phyloP scores from a whole-genome alignment of 2,888 invertebrate genomes.

The Torymus aiolomorphi region DNA sequence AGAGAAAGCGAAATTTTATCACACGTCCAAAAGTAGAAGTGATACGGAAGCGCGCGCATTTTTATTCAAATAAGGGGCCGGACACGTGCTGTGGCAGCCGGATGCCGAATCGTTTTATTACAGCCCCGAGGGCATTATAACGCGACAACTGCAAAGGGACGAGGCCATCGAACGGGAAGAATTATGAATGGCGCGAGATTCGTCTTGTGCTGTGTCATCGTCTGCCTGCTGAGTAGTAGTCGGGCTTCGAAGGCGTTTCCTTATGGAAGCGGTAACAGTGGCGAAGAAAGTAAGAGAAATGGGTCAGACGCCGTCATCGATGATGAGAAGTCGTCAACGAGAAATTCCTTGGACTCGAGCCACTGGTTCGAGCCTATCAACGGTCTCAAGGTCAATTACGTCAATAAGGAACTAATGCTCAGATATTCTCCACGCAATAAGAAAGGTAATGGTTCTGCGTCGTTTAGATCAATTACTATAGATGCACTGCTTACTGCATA shows the following conservation, averaged over 20 bases:
- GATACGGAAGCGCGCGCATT: not conserved
- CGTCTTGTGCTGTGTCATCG: conserved; percentile 33
- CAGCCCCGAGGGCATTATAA: conserved; percentile 10
- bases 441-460: not conserved
- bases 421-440: conserved; percentile 13
- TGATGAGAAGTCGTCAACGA: not conserved
- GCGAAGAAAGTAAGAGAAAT: conserved; percentile 31
- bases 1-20: conserved; percentile 1
- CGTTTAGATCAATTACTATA: not conserved
- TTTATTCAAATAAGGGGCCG: not conserved
- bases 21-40: conserved; percentile 27
- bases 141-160: not conserved
- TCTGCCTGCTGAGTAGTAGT: not conserved
- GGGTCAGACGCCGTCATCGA: not conserved
- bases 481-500: too few species aligned
- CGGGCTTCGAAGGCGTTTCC: conserved; percentile 11
- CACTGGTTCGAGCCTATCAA: conserved; percentile 37
- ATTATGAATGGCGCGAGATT: conserved; percentile 43
- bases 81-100: not conserved
- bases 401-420: conserved; percentile 25
- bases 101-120: conserved; percentile 7
- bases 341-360: not conserved
- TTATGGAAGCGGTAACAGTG: not conserved
- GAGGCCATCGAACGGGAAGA: not conserved
- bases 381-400: conserved; percentile 43